Base-by-base conservation (phyloP, 1,140 invertebrate species). In the Drosophila arizonae region DNA sequence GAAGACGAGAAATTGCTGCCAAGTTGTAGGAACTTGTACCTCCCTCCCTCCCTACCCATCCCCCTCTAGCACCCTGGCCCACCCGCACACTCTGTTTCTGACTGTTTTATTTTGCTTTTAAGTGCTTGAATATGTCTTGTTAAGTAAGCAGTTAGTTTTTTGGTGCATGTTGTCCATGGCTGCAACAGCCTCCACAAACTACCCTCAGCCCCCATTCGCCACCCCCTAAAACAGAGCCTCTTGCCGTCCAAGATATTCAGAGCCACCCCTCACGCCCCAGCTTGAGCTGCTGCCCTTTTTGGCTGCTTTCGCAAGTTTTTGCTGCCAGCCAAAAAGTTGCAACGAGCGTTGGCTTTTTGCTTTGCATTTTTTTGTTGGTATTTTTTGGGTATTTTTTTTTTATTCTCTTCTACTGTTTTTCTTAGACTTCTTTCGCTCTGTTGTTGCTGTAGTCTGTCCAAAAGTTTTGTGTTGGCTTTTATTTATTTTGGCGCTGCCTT, bases 101-200 rank as follows among this genome's bases (percentile, higher is more conserved):
- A 51, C 36, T 74, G 64, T 80, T 84, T 86, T 86, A 81, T 86
- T 86, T 86, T 86, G 79, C 76, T 86, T 81, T 87, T 86, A 86
- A 86, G 82, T 87, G 82, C 82, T 86, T 87, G 82, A 87, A 86
- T 86, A 86, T 86, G 82, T 86, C 82, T 86, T 86, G 82, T 86
- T 86, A 86, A 86, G 82, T 86, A 86, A 86, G 82, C 82, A 87
- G 82, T 86, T 87, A 86, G 82, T 86, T 86, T 82, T 86, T 78
- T 86, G 74, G 39, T 66, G 50, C 63, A 78, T 78, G 81, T 79
- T 76, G 68, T 70, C 62, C 50, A n/a, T 50, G 50, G 21, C 60
- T 55, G 36, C 69, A 41, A 54, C 50, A 51, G 43, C 39, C 17
- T 48, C 50, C 26, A 33, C 64, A 13, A 52, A 52, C 57, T 9